phyloP scores from a whole-genome alignment of 2,113 vertebrate species.

The Hippolais icterina region DNA sequence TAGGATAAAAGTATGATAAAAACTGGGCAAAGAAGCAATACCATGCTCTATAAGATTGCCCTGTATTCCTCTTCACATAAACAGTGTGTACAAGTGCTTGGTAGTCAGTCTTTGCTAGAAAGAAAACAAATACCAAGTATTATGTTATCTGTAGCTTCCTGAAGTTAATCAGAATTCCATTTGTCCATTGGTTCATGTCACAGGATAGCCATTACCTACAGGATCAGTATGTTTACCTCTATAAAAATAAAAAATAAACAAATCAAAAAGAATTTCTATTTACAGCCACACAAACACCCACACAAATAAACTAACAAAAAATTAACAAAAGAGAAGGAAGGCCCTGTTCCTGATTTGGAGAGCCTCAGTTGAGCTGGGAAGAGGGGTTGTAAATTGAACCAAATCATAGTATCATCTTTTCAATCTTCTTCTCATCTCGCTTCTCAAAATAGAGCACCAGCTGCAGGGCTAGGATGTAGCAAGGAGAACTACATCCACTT shows the following conservation, averaged over 20 bases:
- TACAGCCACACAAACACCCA: neutral
- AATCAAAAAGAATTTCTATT: neutral
- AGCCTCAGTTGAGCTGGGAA: neutral
- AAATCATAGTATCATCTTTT: slow-evolving; percentile 1
- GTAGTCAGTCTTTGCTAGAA: neutral
- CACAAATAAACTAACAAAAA: neutral
- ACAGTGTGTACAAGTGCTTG: neutral
- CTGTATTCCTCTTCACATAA: neutral
- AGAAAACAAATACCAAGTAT: neutral
- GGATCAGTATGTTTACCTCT: neutral
- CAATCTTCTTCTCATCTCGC: neutral
- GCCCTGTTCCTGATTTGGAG: neutral
- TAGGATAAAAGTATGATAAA: neutral
- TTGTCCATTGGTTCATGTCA: neutral
- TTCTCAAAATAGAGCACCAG: slow-evolving; percentile 28
- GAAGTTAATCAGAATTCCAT: neutral
- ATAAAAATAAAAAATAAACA: neutral
- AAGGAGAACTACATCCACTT: neutral
- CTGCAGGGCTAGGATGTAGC: neutral
- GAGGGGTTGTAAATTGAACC: neutral
- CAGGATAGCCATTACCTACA: neutral
- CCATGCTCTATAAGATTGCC: neutral
- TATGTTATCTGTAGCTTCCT: neutral
- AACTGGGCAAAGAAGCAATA: neutral
- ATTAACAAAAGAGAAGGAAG: neutral